These are phyloP conservation scores for Ligdia adustata DNA, from an alignment of 2,888 invertebrate genomes.

Conservation along the genomic window DNA sequence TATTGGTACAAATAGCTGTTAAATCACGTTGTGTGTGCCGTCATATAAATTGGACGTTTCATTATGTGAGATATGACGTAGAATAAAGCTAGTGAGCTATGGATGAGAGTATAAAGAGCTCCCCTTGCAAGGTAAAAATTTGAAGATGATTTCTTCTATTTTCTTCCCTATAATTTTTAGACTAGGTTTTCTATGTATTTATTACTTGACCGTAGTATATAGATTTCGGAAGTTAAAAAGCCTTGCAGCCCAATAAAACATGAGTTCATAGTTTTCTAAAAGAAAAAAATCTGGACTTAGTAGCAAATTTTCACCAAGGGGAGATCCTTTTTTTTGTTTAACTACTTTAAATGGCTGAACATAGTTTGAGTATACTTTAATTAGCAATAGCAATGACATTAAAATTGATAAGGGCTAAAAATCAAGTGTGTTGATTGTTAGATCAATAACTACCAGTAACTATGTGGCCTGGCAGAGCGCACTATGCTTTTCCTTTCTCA, in stretches of 20 bases:
- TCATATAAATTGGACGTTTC: conserved; percentile 65
- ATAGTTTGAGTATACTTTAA: conserved; percentile 13
- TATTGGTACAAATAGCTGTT: conserved; percentile 75
- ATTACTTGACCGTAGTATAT: no score
- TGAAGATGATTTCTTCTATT: conserved; percentile 57
- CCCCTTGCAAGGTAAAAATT: conserved; percentile 81
- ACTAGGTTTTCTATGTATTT: conserved; percentile 38
- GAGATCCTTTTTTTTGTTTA: conserved; percentile 32
- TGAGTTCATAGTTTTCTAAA: no score
- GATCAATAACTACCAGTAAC: conserved; percentile 15
- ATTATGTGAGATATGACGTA: conserved; percentile 76
- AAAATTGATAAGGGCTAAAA: conserved; percentile 1
- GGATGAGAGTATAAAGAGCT: conserved; percentile 77
- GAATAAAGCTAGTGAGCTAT: conserved; percentile 69
- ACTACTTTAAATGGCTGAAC: conserved; percentile 12
- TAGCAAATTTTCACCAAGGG: conserved; percentile 36
- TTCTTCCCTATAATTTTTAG: conserved; percentile 44
- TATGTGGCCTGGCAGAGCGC: conserved; percentile 42
- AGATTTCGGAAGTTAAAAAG: conserved; percentile 15
- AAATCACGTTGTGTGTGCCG: conserved; percentile 70
- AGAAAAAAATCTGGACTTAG: no score
- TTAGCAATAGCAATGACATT: conserved; percentile 2
- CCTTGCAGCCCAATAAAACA: conserved; percentile 20
- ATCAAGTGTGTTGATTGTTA: conserved; percentile 11
- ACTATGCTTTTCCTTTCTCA: conserved; percentile 56